phyloP scores from a whole-genome alignment of 2,113 vertebrate species.

The Parus major region DNA sequence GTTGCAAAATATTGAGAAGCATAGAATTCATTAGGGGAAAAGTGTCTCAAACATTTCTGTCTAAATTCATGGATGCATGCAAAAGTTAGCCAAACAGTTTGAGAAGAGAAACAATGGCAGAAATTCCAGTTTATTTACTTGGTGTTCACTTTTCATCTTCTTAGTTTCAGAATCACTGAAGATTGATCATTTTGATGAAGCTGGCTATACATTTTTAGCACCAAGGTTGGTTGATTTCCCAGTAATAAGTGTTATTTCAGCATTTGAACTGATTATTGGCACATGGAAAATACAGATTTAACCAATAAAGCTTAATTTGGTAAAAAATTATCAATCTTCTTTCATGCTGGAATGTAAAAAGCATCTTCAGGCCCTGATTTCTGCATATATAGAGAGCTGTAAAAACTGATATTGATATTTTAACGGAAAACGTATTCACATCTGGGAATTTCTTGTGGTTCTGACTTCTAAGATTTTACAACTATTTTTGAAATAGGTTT shows the following conservation, averaged over 20 bases:
- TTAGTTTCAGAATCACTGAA: conserved; percentile 88
- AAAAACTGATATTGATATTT: background rate
- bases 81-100: background rate
- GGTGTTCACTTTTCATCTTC: conserved; percentile 46
- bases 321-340: background rate
- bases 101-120: background rate
- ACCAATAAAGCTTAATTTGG: background rate
- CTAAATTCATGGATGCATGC: background rate
- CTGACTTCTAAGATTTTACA: background rate
- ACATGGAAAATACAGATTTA: background rate
- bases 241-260: background rate
- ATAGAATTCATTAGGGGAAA: background rate
- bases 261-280: background rate
- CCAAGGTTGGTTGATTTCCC: conserved; percentile 84
- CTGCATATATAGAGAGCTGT: background rate
- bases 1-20: background rate
- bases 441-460: background rate
- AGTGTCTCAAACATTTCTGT: background rate
- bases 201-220: conserved; percentile 90
- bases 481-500: background rate
- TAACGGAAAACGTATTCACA: background rate
- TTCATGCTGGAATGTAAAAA: background rate
- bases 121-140: background rate
- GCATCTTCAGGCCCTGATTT: background rate
- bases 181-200: conserved; percentile 85